Evolutionary conservation across 2,888 invertebrate genomes (phyloP), one percentile per base, ranked within the genome.

Genomic region (Chelonus formosanus): DNA sequence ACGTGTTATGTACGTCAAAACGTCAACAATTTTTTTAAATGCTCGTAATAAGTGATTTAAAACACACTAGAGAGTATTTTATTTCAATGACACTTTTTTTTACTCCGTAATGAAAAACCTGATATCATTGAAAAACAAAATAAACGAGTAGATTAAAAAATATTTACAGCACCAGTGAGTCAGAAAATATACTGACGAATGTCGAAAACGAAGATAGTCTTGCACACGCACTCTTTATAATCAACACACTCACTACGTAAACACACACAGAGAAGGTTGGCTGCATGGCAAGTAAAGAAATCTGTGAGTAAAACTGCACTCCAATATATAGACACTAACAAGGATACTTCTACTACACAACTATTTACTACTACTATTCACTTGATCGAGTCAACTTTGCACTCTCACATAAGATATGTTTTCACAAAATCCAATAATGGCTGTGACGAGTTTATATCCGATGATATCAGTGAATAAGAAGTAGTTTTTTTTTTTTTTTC

Each of bases 11-110:
- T 20, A 20, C 52, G 34, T 52, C 52, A 52, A 52, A 52, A 52
- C 34, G 52, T 52, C 52, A 52, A 52, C 52, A 34, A 34, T 52
- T 52, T 52, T 52, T 31, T 52, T 52, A 31, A 32, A 32, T 48
- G 6, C 48, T 48, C 48, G 20, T 31, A 48, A 48, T 7, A 44
- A 44, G n/a, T 48, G 10, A 48, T 20, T 20, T 10, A 20, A 20
- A 20, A 20, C 20, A 20, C 20, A 20, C 20, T 20, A 20, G 20
- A 20, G 20, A 20, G 20, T 20, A 20, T 20, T 20, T 20, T 20
- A 20, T 20, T 20, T 20, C 20, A 20, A 20, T 20, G 20, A 20
- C 20, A 20, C 20, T 20, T 20, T 20, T 20, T 20, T 20, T 20
- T 20, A 20, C 20, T 20, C 20, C 20, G 20, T 20, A 20, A 20